Base-by-base conservation (phyloP, 2,797 vertebrate genomes). In the Eulemur mongoz region DNA sequence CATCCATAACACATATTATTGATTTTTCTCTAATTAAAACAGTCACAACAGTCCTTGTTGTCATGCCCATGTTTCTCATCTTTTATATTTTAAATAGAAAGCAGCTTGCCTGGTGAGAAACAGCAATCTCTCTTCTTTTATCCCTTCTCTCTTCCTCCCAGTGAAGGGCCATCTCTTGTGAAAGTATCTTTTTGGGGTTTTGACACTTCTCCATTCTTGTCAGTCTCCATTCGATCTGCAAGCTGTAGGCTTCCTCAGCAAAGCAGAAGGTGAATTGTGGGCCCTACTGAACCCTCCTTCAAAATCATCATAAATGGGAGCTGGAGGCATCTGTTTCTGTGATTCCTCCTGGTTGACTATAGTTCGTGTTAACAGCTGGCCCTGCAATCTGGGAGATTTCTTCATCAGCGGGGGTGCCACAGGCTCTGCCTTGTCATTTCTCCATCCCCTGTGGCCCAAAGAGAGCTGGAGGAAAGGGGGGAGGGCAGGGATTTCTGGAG, bases 21-120 rank as follows among this genome's bases (percentile, higher is more conserved):
- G 96, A 97, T 94, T 96, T 95, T 98, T 94, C 91, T 93, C 65
- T 96, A 95, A 97, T 98, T 97, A 90, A 98, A 97, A 95, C 91
- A 97, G 96, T 96, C 89, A 97, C 94, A 95, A 73, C 87, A 90
- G 89, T 82, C 91, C 95, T 94, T 95, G 93, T 93, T 95, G 97
- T 93, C 95, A 92, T 94, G 84, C 86, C 89, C 83, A 89, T 43
- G 43, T 82, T 89, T 94, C 91, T 95, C 96, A 80, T 95, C 92
- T 94, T 97, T 95, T 94, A 61, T 96, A 91, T 93, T 97, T 96
- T 95, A 96, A 97, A 95, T 96, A 94, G 57, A 67, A 97, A 96
- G 89, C 91, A 97, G 94, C 94, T 95, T 96, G 91, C n/a, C 83
- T 97, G 94, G 75, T 89, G 63, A 83, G 87, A 73, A 85, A 50